Evolutionary conservation across 1,140 invertebrate species (phyloP).

Genomic region (Sycophila sp.): DNA sequence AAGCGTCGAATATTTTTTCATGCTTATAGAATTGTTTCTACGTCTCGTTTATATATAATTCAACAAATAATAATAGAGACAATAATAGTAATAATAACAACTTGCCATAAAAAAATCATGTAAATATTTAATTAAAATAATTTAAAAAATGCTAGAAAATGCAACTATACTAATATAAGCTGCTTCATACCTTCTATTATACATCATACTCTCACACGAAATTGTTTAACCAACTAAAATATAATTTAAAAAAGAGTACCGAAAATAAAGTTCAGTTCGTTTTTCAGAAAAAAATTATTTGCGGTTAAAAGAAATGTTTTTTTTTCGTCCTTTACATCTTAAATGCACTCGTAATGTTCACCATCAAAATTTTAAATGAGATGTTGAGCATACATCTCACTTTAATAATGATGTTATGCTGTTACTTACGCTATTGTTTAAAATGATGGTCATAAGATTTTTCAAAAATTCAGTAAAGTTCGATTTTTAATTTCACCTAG

Average conservation of each 20-base stretch:
- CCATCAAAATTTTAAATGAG: no score
- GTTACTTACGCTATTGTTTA: no score
- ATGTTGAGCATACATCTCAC: no score
- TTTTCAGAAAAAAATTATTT: not conserved
- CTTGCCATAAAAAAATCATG: constrained; percentile 17
- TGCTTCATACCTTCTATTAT: no score
- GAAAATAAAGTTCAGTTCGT: not conserved
- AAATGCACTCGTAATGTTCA: not conserved
- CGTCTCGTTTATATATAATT: constrained; percentile 7
- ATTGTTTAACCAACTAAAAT: not conserved
- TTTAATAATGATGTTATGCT: no score
- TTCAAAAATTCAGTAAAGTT: no score
- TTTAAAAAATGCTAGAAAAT: constrained; percentile 18
- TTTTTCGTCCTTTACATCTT: not conserved
- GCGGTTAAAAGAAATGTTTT: not conserved
- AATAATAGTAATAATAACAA: constrained; percentile 35
- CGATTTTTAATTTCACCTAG: not conserved
- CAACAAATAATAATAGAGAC: constrained; percentile 39
- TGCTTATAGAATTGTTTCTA: not conserved
- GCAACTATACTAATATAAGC: not conserved
- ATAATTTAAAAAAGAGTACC: not conserved
- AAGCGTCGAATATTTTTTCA: not conserved
- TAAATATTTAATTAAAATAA: not conserved
- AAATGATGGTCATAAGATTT: no score
- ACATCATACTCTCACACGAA: no score